Evolutionary conservation across 2,113 vertebrate species (phyloP), one percentile per base, ranked within the genome.

Genomic region (Misgurnus anguillicaudatus): DNA sequence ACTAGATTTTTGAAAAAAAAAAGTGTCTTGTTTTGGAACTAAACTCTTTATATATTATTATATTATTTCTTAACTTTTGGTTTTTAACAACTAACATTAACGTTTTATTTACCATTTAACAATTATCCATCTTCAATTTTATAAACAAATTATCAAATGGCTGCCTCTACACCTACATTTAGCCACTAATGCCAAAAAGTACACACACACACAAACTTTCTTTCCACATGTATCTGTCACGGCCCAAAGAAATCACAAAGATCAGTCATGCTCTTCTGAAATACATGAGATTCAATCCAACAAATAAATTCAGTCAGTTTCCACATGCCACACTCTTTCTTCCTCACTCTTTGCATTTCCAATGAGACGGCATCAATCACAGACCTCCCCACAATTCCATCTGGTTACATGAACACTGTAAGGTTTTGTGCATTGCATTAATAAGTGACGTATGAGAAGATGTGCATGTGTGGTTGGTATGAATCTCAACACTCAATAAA

Each of bases 281-380:
- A 85, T 78, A 86, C 80, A 80, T 57, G 45, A 71, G 79, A 86
- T 86, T 89, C 87, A 89, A 85, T 86, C 83, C 85, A 85, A 87
- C 83, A 82, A 87, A 89, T 89, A 87, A 89, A 92, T 91, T 85
- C 80, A 85, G 88, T 86, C 85, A 87, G 48, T 78, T 78, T 75
- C 69, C 75, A 41, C 58, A 69, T 73, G 64, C 45, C 3, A 31
- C 84, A 79, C 86, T 73, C 31, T 78, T 84, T 83, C 81, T 31
- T 53, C 72, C 74, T 72, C 74, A 19, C 48, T 63, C 75, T 84
- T 48, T 80, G 69, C 60, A 71, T 66, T 41, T 62, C 47, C 38
- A 45, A 45, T 66, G 70, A 73, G 9, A 16, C 10, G 3, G 53
- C 62, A 74, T 66, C 70, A 80, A 42, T 80, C 78, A 73, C 16